These are phyloP conservation scores for Aphodius granarius DNA, from an alignment of 2,888 invertebrate species.

Conservation along the genomic window DNA sequence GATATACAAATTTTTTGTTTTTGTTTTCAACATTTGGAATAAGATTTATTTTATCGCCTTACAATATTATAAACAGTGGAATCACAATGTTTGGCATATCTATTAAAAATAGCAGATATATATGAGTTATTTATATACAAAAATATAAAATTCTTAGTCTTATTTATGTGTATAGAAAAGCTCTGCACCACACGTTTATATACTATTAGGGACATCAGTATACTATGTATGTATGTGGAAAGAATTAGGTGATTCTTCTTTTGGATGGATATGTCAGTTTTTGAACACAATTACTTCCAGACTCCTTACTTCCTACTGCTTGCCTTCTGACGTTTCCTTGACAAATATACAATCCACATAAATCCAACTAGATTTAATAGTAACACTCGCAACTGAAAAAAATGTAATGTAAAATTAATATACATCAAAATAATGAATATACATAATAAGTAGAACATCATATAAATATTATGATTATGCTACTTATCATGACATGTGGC, in stretches of 20 bases:
- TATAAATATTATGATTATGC: background rate
- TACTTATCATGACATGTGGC: background rate
- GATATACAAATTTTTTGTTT: background rate
- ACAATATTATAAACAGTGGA: background rate
- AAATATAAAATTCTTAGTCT: background rate
- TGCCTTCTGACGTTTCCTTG: conserved; percentile 55
- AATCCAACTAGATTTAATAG: conserved; percentile 76
- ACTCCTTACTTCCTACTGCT: conserved; percentile 17
- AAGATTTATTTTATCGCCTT: background rate
- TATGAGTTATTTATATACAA: background rate
- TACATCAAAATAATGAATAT: conserved; percentile 19
- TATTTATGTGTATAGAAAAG: background rate
- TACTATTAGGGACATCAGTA: background rate
- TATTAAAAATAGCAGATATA: background rate
- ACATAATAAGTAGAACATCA: background rate
- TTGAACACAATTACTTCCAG: background rate
- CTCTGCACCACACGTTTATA: background rate
- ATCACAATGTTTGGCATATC: background rate
- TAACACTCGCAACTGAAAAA: conserved; percentile 72
- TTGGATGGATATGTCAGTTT: background rate
- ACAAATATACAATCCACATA: conserved; percentile 76
- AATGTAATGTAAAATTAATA: conserved; percentile 31
- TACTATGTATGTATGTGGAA: background rate
- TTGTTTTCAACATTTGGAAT: background rate
- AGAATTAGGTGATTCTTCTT: background rate